phyloP scores from a whole-genome alignment of 1,140 invertebrate genomes.

The Drosophila tristis region DNA sequence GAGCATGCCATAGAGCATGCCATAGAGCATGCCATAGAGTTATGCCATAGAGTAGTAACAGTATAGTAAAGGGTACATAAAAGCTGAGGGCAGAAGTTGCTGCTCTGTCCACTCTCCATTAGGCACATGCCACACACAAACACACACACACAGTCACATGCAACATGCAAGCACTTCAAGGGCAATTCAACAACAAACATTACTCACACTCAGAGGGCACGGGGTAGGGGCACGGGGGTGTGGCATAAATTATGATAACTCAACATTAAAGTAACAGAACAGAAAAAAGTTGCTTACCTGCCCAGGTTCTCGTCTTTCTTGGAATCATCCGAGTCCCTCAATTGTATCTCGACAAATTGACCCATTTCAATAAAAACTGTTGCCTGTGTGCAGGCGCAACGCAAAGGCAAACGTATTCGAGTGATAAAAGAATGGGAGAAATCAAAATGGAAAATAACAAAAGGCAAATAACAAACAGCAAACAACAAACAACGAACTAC shows the following conservation, averaged over 20 bases:
- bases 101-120: no score
- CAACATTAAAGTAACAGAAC: conserved; percentile 2
- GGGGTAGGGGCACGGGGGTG: conserved; percentile 1
- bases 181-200: conserved; percentile 23
- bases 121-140: no score
- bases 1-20: no score
- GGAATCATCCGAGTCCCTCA: conserved; percentile 94
- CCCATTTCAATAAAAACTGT: conserved; percentile 85
- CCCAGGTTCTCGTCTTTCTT: conserved; percentile 93
- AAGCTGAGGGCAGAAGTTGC: not conserved
- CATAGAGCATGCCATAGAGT: no score
- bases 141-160: conserved; percentile 7
- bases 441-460: conserved; percentile 53
- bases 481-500: conserved; percentile 53
- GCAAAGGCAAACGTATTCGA: conserved; percentile 47
- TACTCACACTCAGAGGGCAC: conserved; percentile 18
- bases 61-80: conserved; percentile 18
- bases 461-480: conserved; percentile 16
- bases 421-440: conserved; percentile 58
- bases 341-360: conserved; percentile 90
- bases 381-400: conserved; percentile 57
- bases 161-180: conserved; percentile 15
- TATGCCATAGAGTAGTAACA: no score
- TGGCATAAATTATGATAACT: not conserved
- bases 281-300: conserved; percentile 86